phyloP scores from a whole-genome alignment of 2,113 vertebrate genomes.

The Thalassarche chlororhynchos region DNA sequence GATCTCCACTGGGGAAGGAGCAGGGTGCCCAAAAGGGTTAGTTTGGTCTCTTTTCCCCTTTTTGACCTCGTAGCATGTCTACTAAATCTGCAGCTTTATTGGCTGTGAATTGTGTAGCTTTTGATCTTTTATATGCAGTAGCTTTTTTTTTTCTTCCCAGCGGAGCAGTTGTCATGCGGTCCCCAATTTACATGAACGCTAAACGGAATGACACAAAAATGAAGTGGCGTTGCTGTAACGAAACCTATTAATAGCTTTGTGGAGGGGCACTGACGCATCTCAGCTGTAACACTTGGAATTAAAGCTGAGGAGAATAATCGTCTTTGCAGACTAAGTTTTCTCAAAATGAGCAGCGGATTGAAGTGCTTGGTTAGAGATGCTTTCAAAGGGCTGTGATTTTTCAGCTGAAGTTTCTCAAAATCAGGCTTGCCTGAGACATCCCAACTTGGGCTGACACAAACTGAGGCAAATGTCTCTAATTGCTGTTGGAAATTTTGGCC shows the following conservation, averaged over 20 bases:
- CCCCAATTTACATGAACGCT: neutral
- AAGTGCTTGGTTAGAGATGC: neutral
- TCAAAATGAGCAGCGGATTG: neutral
- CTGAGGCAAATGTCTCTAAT: neutral
- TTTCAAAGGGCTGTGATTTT: neutral
- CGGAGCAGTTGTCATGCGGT: neutral
- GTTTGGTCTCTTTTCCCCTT: neutral
- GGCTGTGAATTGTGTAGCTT: neutral
- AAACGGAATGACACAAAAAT: conserved; percentile 21
- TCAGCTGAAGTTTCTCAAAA: neutral
- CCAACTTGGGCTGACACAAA: neutral
- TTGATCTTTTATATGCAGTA: neutral
- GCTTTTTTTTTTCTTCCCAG: neutral
- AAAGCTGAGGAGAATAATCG: neutral
- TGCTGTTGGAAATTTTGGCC: neutral
- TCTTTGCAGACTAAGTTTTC: neutral
- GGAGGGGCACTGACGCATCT: conserved; percentile 10
- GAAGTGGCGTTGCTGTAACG: neutral
- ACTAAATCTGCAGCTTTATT: neutral
- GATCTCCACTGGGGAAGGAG: neutral
- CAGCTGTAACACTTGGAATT: neutral
- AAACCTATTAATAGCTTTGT: conserved; percentile 61
- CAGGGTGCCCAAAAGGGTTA: neutral
- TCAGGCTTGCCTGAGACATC: neutral
- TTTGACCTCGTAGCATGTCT: neutral